Evolutionary conservation across 1,140 invertebrate species (phyloP), one percentile per base, ranked within the genome.

Genomic region (Pseudachorutes palmiensis): DNA sequence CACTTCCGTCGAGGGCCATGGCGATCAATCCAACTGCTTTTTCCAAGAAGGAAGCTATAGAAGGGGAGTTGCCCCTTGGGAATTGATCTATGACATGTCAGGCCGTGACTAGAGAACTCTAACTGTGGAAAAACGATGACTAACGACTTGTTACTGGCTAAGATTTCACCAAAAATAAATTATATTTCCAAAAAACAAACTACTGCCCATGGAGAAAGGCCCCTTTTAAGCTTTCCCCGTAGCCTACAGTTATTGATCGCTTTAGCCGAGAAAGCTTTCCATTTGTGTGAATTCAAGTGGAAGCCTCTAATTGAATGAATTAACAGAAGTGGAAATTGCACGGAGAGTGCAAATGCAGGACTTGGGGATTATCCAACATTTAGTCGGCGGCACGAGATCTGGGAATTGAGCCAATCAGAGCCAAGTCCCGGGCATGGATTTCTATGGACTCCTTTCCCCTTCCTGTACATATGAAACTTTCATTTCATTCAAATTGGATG

Each of bases 401-500:
- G n/a, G n/a, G n/a, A n/a, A n/a, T n/a, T n/a, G n/a, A n/a, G n/a
- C n/a, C n/a, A n/a, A n/a, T n/a, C n/a, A n/a, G n/a, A n/a, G n/a
- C n/a, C n/a, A n/a, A n/a, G n/a, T n/a, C n/a, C n/a, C n/a, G n/a
- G n/a, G n/a, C n/a, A n/a, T n/a, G n/a, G n/a, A n/a, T n/a, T n/a
- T n/a, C n/a, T 45, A 19, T 19, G 9, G 36, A 45, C 9, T 9
- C 51, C 24, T 55, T 22, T 55, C 12, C 51, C 51, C 24, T 55
- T 24, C 51, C 51, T 24, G 14, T 55, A 3, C 24, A 55, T 45
- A 45, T 45, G 36, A 55, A 55, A 55, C 3, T 55, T 55, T 24
- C 51, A 55, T 55, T 55, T 55, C 12, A 55, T 55, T 55, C 51
- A 55, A 55, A 55, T 55, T 55, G 51, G 51, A 19, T 55, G 51